These are phyloP conservation scores for Misgurnus mizolepis DNA, from an alignment of 2,113 vertebrate species.

Conservation along the genomic window DNA sequence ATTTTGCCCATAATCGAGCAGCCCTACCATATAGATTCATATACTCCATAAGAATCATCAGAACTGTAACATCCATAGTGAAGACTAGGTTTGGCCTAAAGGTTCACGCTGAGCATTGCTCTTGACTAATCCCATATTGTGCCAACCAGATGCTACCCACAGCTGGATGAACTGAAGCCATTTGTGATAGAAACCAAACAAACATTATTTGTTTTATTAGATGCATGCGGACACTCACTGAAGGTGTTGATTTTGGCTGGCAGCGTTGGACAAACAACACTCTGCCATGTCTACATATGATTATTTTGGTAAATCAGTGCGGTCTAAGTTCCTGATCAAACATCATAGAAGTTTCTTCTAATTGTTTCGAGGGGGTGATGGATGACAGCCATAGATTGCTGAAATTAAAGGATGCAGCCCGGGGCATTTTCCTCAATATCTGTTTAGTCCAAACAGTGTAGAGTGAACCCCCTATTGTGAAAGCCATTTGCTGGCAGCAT, in stretches of 20 bases:
- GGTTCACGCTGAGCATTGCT: neutral
- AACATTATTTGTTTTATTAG: neutral
- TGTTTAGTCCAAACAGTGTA: neutral
- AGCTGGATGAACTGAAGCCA: neutral
- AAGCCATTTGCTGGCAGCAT: neutral
- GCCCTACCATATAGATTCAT: too few relatives aligned
- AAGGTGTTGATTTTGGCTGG: neutral
- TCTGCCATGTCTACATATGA: neutral
- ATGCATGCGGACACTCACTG: neutral
- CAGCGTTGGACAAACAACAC: neutral
- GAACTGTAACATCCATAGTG: neutral
- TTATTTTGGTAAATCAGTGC: neutral
- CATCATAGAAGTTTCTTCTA: neutral
- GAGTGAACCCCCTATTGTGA: neutral
- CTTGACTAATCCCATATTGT: neutral
- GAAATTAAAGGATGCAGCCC: neutral
- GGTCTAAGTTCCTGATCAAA: neutral
- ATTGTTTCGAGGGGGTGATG: neutral
- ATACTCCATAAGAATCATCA: conserved; percentile 14
- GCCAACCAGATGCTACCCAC: neutral
- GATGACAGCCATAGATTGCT: neutral
- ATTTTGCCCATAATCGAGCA: too few relatives aligned
- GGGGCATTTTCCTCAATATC: neutral
- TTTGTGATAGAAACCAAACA: neutral
- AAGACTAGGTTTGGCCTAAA: neutral